phyloP scores from a whole-genome alignment of 2,888 invertebrate genomes.

The Blastobasis adustella region DNA sequence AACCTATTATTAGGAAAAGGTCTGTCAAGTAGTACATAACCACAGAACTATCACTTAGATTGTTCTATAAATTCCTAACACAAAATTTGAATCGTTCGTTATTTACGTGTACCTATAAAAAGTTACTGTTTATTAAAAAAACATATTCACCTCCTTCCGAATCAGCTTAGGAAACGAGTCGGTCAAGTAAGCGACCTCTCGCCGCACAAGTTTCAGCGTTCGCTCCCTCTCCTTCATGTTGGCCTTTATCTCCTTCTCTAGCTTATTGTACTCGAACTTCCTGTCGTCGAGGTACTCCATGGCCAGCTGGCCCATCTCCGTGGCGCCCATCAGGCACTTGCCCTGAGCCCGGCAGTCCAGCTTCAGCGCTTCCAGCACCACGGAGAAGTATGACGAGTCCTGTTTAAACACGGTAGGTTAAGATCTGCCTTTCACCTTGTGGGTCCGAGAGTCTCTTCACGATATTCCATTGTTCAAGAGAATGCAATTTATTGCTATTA shows the following conservation, averaged over 20 bases:
- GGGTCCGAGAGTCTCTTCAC: too few species aligned
- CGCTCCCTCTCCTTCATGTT: constrained; percentile 77
- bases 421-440: too few species aligned
- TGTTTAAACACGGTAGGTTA: constrained; percentile 22
- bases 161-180: constrained; percentile 63
- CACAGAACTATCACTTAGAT: too few species aligned
- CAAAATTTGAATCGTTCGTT: too few species aligned
- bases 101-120: too few species aligned
- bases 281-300: constrained; percentile 79
- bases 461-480: too few species aligned
- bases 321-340: constrained; percentile 77
- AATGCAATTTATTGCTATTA: too few species aligned
- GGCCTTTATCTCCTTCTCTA: constrained; percentile 75
- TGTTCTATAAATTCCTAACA: too few species aligned
- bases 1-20: too few species aligned
- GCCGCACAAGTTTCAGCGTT: constrained; percentile 67
- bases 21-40: too few species aligned
- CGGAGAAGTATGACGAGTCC: constrained; percentile 80
- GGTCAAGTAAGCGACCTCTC: constrained; percentile 56
- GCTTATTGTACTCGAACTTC: constrained; percentile 72
- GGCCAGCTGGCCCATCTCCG: constrained; percentile 79
- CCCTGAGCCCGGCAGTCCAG: constrained; percentile 76
- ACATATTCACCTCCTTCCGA: constrained; percentile 49
- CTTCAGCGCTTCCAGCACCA: constrained; percentile 73
- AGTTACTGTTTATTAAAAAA: too few species aligned